phyloP scores from a whole-genome alignment of 2,888 invertebrate species.

The Erebia palarica region DNA sequence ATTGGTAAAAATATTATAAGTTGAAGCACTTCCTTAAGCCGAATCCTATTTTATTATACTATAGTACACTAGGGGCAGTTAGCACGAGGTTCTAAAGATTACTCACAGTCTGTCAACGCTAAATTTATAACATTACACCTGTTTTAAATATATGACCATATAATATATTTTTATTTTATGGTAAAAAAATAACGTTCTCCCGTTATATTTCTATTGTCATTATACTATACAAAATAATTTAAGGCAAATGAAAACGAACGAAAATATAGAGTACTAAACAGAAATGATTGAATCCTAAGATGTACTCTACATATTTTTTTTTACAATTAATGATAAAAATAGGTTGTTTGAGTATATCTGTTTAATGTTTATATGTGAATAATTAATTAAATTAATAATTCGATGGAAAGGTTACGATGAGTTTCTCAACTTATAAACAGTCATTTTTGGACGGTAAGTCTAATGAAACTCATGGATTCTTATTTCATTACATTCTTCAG shows the following conservation, averaged over 20 bases:
- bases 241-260: too few species aligned
- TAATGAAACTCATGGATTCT: conserved; percentile 23
- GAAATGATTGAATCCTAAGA: too few species aligned
- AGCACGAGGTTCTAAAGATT: conserved; percentile 30
- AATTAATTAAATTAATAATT: conserved; percentile 18
- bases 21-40: conserved; percentile 29
- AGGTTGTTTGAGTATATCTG: neutral
- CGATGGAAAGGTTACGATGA: conserved; percentile 19
- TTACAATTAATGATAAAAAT: too few species aligned
- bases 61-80: conserved; percentile 33
- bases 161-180: neutral
- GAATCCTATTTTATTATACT: conserved; percentile 30
- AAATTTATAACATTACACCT: conserved; percentile 10
- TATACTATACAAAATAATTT: too few species aligned
- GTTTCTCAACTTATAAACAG: conserved; percentile 26
- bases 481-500: neutral
- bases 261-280: too few species aligned
- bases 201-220: neutral
- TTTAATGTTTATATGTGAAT: conserved; percentile 9
- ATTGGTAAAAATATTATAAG: neutral
- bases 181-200: neutral
- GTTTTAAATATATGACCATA: conserved; percentile 7
- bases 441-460: conserved; percentile 35
- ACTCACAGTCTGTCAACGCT: conserved; percentile 32
- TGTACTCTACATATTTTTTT: too few species aligned